Base-by-base conservation (phyloP, 2,113 vertebrate genomes). In the Cebidichthys violaceus region DNA sequence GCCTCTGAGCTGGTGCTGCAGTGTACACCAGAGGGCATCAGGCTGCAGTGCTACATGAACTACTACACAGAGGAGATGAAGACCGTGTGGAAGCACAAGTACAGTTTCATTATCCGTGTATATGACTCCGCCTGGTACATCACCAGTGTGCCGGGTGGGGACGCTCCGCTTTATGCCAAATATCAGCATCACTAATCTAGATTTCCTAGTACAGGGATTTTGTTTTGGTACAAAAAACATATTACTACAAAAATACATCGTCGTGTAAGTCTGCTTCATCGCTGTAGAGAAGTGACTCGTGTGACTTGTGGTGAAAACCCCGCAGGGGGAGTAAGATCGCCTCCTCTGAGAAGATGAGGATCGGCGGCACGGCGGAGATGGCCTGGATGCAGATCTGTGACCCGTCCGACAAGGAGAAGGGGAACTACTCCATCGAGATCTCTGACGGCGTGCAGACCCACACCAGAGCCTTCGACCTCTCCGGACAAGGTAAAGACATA, bases 21-120 rank as follows among this genome's bases (percentile, higher is more conserved):
- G 81, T 99, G 98, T 85, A 99, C 97, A 50, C 96, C 97, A 0
- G 98, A 99, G 86, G 98, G 98, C 73, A 99, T 99, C 90, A 92
- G 97, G 67, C 95, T 99, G n/a, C 97, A 99, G 79, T 99, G 97
- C 88, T 97, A 95, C 95, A 92, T 99, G 96, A 99, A 95, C 77
- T 99, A 99, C 84, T 99, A 97, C 92, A 97, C 95, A 0, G 98
- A 99, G 82, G 98, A 99, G 91, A 98, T 99, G 97, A 97, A 96
- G 86, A 96, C 96, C 62, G 92, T 86, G 86, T 99, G 98, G 98
- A 97, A 95, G 70, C 98, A 99, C 89, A 98, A 94, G 98, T 99
- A 91, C 29, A 6, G 15, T 29, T 39, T 6, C 5, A n/a, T 64
- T n/a, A n/a, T 35, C 3, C n/a, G 29, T 1, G 24, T 11, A n/a